Percentiles rank a stretch among this genome's conserved stretches.
Conservation (phyloP, 2,797 vertebrate genomes). For the Aplochiton taeniatus region DNA sequence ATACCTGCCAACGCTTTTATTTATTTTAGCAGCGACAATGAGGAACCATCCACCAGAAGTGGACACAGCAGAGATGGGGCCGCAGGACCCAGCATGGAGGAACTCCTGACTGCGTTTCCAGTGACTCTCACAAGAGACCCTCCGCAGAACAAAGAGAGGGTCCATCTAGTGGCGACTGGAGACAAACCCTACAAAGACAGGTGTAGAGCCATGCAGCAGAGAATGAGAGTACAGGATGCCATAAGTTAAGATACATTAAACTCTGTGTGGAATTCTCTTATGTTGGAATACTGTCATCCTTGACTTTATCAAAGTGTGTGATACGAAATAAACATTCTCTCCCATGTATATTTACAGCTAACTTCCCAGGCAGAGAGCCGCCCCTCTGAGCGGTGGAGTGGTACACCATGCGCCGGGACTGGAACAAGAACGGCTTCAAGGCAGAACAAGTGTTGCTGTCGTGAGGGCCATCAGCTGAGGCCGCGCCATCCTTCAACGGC, state of each 20-base stretch:
- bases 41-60: no score
- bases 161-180: background rate
- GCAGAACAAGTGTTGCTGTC: background rate
- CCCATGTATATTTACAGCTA: no score
- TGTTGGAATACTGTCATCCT: background rate
- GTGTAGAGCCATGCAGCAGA: background rate
- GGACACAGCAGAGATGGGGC: background rate
- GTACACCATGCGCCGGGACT: background rate
- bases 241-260: background rate
- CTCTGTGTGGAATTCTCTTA: background rate
- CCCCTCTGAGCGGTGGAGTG: no score
- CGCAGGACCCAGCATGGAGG: no score
- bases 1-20: no score
- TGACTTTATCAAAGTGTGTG: no score
- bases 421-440: background rate
- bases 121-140: background rate
- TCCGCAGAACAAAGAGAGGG: background rate
- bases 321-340: no score
- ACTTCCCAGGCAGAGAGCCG: no score
- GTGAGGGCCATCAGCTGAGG: no score
- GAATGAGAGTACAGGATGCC: background rate
- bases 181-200: constrained; percentile 1
- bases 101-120: background rate
- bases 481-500: no score
- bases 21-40: no score